Evolutionary conservation across 2,888 invertebrate species (phyloP), one percentile per base, ranked within the genome.

Genomic region (Asteroscopus sphinx): DNA sequence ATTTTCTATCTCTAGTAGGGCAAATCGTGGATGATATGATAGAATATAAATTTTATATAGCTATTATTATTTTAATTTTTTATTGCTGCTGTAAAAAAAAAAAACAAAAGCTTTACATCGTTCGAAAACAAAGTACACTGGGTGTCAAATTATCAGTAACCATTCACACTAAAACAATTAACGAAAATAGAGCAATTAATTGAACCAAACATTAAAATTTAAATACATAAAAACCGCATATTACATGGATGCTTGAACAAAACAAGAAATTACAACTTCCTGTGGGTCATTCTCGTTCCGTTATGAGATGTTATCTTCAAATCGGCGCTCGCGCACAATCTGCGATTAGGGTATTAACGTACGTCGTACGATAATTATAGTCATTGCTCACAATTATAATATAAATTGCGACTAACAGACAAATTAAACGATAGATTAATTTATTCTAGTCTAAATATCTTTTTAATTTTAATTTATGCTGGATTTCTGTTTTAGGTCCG

Each of bases 281-380:
- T 64, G 44, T 49, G 13, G 32, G 37, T 49, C 48, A 7, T 13
- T 6, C 53, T 49, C 48, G 7, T 13, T 6, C 53, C 55, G 44
- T 55, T 54, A 65, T 11, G 30, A 54, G 62, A 62, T 53, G 28
- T 44, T 69, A 76, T 73, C 69, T 52, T 25, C 15, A 60, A 60
- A 73, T 69, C 66, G 35, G 51, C 56, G 21, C 21, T 21, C 21
- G 47, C 21, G 26, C 53, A 42, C 51, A 57, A 59, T 72, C 57
- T 52, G 5, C 30, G 41, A 61, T 63, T 55, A 57, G 57, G 32
- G 47, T 48, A 69, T 76, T 74, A 76, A 76, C 67, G 66, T 57
- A 53, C 47, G 52, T 73, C 67, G 66, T 57, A 53, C 47, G 52
- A 46, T 76, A 74, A 74, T 73, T 51, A 76, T 46, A 69, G 66